Conservation (phyloP, 2,797 vertebrate genomes). For the Ptychadena robeensis region DNA sequence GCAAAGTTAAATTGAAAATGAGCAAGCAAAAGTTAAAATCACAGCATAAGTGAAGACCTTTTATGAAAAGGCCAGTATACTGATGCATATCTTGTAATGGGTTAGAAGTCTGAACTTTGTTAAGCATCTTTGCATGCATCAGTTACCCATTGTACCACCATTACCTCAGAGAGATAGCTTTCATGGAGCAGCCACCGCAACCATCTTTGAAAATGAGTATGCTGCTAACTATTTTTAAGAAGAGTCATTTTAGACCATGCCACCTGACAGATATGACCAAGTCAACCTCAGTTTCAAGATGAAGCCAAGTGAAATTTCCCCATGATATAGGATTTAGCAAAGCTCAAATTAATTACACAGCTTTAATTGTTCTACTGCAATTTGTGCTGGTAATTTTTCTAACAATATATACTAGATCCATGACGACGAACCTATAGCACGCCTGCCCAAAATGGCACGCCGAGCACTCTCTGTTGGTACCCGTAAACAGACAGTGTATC, state of each 20-base stretch:
- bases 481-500: too few species aligned
- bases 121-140: slow-evolving; percentile 60
- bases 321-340: too few species aligned
- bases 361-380: background rate
- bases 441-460: too few species aligned
- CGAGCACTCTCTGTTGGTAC: too few species aligned
- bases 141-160: slow-evolving; percentile 33
- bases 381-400: background rate
- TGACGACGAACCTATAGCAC: too few species aligned
- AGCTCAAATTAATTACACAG: background rate
- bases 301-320: background rate
- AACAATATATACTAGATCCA: background rate
- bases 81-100: slow-evolving; percentile 31
- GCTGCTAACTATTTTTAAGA: slow-evolving; percentile 50
- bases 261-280: background rate
- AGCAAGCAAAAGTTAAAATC: slow-evolving; percentile 50
- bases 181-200: slow-evolving; percentile 52
- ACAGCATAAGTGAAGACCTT: slow-evolving; percentile 27
- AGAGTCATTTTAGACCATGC: slow-evolving; percentile 31
- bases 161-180: slow-evolving; percentile 28
- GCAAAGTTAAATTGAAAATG: slow-evolving; percentile 58
- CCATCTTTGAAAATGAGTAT: slow-evolving; percentile 48
- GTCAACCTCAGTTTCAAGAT: background rate
- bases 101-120: slow-evolving; percentile 46
- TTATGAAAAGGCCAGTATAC: slow-evolving; percentile 39